These are phyloP conservation scores for Eunapius fragilis DNA, from an alignment of 37 sponge, comb jelly and placozoan genomes.

Conservation along the genomic window DNA sequence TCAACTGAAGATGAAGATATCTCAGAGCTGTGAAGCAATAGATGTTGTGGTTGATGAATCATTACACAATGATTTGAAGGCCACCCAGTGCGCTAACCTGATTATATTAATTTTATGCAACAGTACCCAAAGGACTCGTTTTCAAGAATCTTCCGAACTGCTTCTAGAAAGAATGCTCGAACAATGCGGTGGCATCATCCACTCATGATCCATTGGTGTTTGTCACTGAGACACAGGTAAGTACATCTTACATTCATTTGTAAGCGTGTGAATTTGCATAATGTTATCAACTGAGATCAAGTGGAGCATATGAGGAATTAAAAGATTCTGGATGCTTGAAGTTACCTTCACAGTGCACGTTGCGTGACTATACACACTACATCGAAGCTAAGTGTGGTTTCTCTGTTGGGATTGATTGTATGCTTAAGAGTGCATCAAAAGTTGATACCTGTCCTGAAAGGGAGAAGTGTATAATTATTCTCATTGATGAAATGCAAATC, in stretches of 20 bases:
- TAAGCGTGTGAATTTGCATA: not conserved
- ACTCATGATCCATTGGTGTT: constrained; percentile 41
- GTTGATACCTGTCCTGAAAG: too few species aligned
- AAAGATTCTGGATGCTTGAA: not conserved
- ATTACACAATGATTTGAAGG: constrained; percentile 13
- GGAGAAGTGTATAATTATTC: too few species aligned
- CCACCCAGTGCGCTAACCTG: constrained; percentile 16
- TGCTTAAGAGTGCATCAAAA: not conserved
- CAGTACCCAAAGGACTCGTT: constrained; percentile 8
- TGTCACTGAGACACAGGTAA: constrained; percentile 31
- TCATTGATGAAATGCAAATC: too few species aligned
- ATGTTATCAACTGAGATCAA: not conserved
- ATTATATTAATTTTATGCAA: not conserved
- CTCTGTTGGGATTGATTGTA: not conserved
- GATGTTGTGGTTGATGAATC: constrained; percentile 26
- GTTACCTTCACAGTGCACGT: not conserved
- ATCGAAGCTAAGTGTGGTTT: not conserved
- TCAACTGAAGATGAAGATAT: not conserved
- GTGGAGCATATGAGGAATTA: not conserved
- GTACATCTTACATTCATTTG: not conserved
- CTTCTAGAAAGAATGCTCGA: constrained; percentile 21
- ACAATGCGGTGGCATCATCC: constrained; percentile 49
- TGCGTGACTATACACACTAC: not conserved
- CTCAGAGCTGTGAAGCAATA: not conserved
- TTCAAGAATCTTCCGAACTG: constrained; percentile 33